These are phyloP conservation scores for Congeria kusceri DNA, from an alignment of 2,888 invertebrate species.

Conservation along the genomic window DNA sequence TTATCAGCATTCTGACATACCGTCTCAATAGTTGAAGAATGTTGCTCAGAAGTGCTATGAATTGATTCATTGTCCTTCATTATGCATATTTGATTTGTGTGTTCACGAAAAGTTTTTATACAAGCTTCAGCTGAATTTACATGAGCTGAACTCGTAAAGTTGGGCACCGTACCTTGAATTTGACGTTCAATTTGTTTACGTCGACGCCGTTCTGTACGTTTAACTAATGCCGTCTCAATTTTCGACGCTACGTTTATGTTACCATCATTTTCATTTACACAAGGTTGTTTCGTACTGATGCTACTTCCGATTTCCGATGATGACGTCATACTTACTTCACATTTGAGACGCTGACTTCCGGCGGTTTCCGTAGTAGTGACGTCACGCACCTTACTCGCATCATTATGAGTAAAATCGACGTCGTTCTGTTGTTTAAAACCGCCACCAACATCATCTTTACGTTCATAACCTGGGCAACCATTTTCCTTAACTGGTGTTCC, in stretches of 20 bases:
- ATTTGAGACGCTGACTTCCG: background rate
- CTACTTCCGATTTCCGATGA: background rate
- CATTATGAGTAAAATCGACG: conserved; percentile 4
- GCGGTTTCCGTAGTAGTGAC: too few relatives aligned
- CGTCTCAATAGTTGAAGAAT: conserved; percentile 31
- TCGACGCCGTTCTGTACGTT: conserved; percentile 48
- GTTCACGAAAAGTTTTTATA: background rate
- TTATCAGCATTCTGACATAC: conserved; percentile 29
- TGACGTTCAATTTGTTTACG: conserved; percentile 23
- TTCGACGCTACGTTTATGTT: conserved; percentile 21
- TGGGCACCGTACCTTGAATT: background rate
- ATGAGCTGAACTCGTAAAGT: background rate
- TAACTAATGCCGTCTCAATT: conserved; percentile 59
- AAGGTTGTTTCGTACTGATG: background rate
- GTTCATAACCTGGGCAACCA: conserved; percentile 7
- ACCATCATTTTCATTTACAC: background rate
- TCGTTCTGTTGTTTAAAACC: conserved; percentile 5
- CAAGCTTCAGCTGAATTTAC: background rate
- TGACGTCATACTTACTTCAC: background rate
- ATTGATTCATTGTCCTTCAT: conserved; percentile 31
- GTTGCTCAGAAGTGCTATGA: conserved; percentile 26
- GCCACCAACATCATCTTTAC: conserved; percentile 16
- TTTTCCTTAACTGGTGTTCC: conserved; percentile 8
- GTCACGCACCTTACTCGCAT: background rate
- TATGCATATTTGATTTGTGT: background rate